Evolutionary conservation across 2,113 vertebrate genomes (phyloP).

Genomic region (Maccullochella peelii): DNA sequence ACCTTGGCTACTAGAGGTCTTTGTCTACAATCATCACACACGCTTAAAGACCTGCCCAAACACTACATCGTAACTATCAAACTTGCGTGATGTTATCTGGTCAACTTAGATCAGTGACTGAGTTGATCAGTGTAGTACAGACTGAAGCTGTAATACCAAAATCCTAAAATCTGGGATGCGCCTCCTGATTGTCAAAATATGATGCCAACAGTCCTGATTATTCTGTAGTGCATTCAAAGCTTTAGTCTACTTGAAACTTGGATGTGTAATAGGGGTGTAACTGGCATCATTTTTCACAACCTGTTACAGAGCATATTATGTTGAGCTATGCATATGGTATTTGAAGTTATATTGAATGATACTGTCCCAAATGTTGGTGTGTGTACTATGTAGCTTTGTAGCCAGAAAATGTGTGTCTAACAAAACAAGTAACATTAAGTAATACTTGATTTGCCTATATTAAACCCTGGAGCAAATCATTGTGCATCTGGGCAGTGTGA

Average conservation of each 20-base stretch:
- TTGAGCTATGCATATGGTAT: not conserved
- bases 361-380: not conserved
- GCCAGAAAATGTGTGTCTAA: not conserved
- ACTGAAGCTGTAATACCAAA: not conserved
- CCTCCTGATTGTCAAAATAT: not conserved
- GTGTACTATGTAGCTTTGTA: not conserved
- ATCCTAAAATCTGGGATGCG: not conserved
- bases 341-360: not conserved
- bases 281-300: not conserved
- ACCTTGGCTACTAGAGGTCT: not conserved
- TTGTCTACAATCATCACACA: not conserved
- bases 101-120: not conserved
- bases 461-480: not conserved
- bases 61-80: not conserved
- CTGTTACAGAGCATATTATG: not conserved
- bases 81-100: not conserved
- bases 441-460: not conserved
- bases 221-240: not conserved
- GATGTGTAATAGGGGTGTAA: not conserved
- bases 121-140: not conserved
- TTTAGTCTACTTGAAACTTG: not conserved
- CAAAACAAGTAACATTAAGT: not conserved
- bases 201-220: not conserved
- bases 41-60: not conserved
- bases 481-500: constrained; percentile 10